These are phyloP conservation scores for Haemorhous mexicanus DNA, from an alignment of 2,113 vertebrate genomes.

Conservation along the genomic window DNA sequence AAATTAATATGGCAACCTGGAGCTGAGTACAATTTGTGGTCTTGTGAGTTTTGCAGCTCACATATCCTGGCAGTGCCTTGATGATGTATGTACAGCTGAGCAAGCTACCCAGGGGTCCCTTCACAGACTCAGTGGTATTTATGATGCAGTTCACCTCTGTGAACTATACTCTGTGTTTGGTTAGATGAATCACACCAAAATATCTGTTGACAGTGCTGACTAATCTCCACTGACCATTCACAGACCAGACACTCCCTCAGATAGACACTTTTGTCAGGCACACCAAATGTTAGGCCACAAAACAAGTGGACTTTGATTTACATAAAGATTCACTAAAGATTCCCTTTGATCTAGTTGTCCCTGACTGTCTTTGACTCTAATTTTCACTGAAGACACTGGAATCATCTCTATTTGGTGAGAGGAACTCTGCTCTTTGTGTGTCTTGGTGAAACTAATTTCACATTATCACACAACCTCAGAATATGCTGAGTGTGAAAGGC, in stretches of 20 bases:
- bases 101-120: background rate
- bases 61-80: background rate
- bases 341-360: background rate
- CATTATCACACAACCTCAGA: background rate
- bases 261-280: background rate
- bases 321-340: background rate
- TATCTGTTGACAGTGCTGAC: background rate
- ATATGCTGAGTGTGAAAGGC: background rate
- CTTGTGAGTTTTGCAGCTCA: background rate
- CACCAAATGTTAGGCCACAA: accelerated
- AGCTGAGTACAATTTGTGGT: background rate
- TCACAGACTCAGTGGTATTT: background rate
- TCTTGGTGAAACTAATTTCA: background rate
- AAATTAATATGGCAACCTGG: background rate
- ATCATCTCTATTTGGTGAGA: background rate
- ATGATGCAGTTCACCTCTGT: background rate
- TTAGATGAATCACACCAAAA: background rate
- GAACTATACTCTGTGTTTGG: accelerated
- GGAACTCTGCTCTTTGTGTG: background rate
- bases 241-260: background rate
- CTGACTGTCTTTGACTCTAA: background rate
- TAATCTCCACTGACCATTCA: background rate
- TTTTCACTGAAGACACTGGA: background rate
- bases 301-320: background rate
- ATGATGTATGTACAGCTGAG: background rate